Base-by-base conservation (phyloP, 2,888 invertebrate genomes). In the Idaea straminata region DNA sequence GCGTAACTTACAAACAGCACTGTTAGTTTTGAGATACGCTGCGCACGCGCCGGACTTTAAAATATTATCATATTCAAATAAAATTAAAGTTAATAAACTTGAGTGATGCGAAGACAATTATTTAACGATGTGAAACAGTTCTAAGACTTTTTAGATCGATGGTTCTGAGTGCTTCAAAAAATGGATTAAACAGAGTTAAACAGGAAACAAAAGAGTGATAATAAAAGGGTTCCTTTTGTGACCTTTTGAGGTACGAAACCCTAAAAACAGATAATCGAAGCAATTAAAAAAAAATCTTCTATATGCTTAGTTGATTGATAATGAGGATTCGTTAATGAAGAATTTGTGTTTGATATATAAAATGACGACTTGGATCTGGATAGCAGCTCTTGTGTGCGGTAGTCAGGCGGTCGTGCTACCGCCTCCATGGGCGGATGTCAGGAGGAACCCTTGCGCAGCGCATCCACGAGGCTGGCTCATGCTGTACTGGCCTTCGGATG, bases 381-480 rank as follows among this genome's bases (percentile, higher is more conserved):
- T 91, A 70, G 86, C 85, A 3, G 87, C 85, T 59, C 72, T 91
- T 77, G 70, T 92, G 58, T 91, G 86, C 65, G 92, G 91, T n/a
- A 86, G 89, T 59, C 94, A 94, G 15, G 95, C 96, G 0, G 91
- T 86, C 47, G 95, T 97, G 69, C 93, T 96, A 74, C 96, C 97
- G 57, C 97, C 97, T 0, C 96, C 97, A 10, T 97, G 97, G 97
- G 97, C 97, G 63, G 95, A 97, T 83, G 96, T 96, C 0, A 93
- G 94, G 70, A 93, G 95, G 76, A 97, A 97, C 85, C 97, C 97
- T 0, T 97, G 97, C 76, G 97, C 97, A 4, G 91, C 94, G 3
- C 95, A 96, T 83, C 95, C 96, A 0, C 94, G 96, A 69, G 97
- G 97, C 61, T 97, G 97, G 97, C 96, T 97, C 78, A 93, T 97